Evolutionary conservation across 2,113 vertebrate species (phyloP).

Genomic region (Pelusios castaneus): DNA sequence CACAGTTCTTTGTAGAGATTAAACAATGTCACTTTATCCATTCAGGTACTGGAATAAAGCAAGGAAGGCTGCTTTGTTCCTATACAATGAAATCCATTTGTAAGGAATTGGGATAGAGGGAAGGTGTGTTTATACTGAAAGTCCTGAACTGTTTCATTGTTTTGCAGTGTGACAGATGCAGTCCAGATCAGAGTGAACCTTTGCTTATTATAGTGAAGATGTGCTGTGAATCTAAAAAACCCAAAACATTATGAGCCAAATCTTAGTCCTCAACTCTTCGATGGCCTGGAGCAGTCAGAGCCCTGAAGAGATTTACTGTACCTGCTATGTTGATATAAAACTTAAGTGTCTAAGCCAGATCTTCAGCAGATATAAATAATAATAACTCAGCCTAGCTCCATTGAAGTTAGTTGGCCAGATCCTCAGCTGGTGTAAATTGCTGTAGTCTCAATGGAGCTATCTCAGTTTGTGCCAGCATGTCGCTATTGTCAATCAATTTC

Average conservation of each 20-base stretch:
- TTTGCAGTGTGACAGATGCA: not conserved
- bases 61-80: not conserved
- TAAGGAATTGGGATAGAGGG: not conserved
- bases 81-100: not conserved
- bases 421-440: not conserved
- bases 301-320: not conserved
- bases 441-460: not conserved
- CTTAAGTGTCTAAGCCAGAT: not conserved
- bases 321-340: not conserved
- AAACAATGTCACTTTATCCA: not conserved
- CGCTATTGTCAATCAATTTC: not conserved
- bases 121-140: not conserved
- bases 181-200: not conserved
- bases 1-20: not conserved
- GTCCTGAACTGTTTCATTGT: not conserved
- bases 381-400: not conserved
- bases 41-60: not conserved
- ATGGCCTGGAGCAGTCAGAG: not conserved
- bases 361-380: not conserved
- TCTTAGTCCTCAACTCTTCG: not conserved
- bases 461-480: not conserved
- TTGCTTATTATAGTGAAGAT: not conserved
- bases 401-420: not conserved
- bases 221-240: not conserved
- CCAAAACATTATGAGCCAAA: not conserved